These are phyloP conservation scores for Nothobranchius kuhntae DNA, from an alignment of 2,113 vertebrate genomes.

Conservation along the genomic window DNA sequence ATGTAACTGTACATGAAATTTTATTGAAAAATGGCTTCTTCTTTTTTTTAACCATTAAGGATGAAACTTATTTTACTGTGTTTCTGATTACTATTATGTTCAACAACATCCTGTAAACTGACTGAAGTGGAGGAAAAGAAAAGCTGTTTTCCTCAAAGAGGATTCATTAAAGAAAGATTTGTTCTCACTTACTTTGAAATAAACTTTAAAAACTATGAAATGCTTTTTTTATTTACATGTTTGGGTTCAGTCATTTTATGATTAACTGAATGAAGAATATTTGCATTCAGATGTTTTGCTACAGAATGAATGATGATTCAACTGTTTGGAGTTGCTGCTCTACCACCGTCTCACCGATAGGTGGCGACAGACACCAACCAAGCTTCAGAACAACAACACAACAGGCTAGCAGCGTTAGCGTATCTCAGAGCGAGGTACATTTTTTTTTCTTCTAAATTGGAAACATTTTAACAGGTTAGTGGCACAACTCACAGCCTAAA, in stretches of 20 bases:
- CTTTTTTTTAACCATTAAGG: slow-evolving; percentile 56
- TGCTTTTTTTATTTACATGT: no score
- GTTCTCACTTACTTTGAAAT: slow-evolving; percentile 66
- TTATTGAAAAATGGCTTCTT: slow-evolving; percentile 41
- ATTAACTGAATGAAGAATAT: no score
- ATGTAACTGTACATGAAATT: slow-evolving; percentile 71
- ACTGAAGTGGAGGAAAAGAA: slow-evolving; percentile 11
- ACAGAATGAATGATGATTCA: no score
- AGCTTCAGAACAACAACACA: slow-evolving; percentile 29
- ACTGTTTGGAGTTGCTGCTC: background rate
- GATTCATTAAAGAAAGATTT: slow-evolving; percentile 40
- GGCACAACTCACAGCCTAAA: accelerated
- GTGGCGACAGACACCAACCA: slow-evolving; percentile 4
- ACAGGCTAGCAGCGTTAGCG: slow-evolving; percentile 36
- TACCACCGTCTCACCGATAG: background rate
- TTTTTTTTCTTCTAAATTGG: slow-evolving; percentile 59
- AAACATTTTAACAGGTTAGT: slow-evolving; percentile 69
- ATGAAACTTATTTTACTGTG: slow-evolving; percentile 31
- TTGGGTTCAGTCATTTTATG: no score
- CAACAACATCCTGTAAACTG: no score
- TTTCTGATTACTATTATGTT: no score
- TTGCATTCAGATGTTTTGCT: no score
- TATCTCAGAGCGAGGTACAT: slow-evolving; percentile 14
- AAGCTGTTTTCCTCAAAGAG: slow-evolving; percentile 69
- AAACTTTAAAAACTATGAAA: slow-evolving; percentile 41